A percentile compares a stretch with the other conserved stretches of the same genome.
Evolutionary conservation across 2,113 vertebrate genomes (phyloP).

Genomic region (Nothoprocta perdicaria): DNA sequence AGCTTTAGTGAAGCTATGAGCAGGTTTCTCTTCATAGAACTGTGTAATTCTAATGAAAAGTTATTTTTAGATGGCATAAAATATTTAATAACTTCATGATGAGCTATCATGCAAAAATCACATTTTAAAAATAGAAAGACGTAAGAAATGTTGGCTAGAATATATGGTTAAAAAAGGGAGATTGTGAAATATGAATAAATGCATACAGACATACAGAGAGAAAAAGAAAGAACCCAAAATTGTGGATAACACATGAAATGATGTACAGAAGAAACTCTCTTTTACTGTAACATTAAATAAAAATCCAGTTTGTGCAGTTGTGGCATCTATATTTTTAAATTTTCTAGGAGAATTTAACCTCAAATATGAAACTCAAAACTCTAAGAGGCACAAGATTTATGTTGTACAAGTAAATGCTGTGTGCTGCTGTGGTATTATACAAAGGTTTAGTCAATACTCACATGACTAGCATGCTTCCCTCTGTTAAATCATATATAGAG

Average conservation of each 20-base stretch:
- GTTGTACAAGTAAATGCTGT: background rate
- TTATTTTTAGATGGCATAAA: background rate
- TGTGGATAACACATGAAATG: background rate
- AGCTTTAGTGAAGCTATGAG: background rate
- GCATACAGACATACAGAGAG: background rate
- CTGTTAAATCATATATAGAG: background rate
- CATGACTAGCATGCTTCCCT: background rate
- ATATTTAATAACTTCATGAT: background rate
- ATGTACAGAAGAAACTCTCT: background rate
- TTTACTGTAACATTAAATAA: background rate
- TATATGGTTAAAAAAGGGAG: background rate
- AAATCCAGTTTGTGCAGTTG: background rate
- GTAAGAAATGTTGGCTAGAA: background rate
- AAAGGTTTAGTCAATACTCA: background rate
- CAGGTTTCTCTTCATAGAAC: background rate
- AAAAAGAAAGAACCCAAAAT: background rate
- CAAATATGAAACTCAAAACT: background rate
- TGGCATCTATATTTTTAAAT: background rate
- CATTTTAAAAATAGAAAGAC: background rate
- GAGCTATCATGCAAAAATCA: background rate
- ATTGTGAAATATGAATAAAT: background rate
- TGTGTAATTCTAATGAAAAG: background rate
- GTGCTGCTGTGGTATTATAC: background rate
- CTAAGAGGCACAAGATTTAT: background rate
- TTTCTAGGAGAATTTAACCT: background rate